Evolutionary conservation across 1,140 invertebrate genomes (phyloP).

Genomic region (Atta texana): DNA sequence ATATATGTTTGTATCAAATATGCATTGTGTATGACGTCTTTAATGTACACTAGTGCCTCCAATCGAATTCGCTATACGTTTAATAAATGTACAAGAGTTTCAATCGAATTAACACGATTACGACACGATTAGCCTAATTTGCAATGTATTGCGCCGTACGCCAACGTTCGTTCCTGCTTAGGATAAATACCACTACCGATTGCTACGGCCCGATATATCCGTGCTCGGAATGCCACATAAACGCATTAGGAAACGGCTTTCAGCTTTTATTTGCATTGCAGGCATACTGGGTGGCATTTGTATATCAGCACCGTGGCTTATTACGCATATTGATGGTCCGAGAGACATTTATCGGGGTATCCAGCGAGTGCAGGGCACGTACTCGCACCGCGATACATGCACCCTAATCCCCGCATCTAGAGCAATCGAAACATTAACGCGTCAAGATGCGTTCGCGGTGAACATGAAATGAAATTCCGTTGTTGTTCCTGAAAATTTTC

Average conservation of each 20-base stretch:
- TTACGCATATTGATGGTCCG: slow-evolving; percentile 71
- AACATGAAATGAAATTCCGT: slow-evolving; percentile 70
- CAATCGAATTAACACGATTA: slow-evolving; percentile 8
- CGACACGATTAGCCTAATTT: slow-evolving; percentile 33
- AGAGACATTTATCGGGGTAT: slow-evolving; percentile 63
- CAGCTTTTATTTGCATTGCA: slow-evolving; percentile 80
- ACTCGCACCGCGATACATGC: not conserved
- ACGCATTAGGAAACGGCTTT: slow-evolving; percentile 79
- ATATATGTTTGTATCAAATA: too few relatives aligned
- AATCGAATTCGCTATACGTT: not conserved
- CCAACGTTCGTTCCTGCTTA: slow-evolving; percentile 49
- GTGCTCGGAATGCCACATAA: slow-evolving; percentile 65
- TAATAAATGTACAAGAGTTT: not conserved
- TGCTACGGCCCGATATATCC: slow-evolving; percentile 66
- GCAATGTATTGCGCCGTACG: slow-evolving; percentile 41
- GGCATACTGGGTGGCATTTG: slow-evolving; percentile 76
- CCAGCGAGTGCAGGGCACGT: slow-evolving; percentile 56
- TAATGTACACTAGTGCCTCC: too few relatives aligned
- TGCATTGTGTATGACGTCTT: too few relatives aligned
- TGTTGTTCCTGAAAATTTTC: slow-evolving; percentile 65
- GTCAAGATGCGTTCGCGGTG: slow-evolving; percentile 73
- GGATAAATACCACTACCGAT: slow-evolving; percentile 65
- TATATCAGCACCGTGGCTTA: slow-evolving; percentile 74
- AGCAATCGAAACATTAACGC: slow-evolving; percentile 79
- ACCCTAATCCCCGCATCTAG: slow-evolving; percentile 71